phyloP scores from a whole-genome alignment of 2,113 vertebrate species.

The Heterocephalus glaber region DNA sequence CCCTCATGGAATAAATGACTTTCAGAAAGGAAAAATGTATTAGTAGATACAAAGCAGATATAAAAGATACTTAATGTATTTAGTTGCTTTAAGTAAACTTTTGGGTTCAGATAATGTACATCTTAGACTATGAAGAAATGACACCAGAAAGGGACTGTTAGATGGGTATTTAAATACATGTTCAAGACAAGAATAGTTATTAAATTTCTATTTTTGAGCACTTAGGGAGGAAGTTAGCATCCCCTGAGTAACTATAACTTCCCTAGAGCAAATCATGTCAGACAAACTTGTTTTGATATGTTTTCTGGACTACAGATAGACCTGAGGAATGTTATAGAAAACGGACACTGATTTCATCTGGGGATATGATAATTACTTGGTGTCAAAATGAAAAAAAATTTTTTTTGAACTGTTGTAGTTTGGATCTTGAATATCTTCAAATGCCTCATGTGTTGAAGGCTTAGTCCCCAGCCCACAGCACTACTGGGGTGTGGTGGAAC shows the following conservation, averaged over 20 bases:
- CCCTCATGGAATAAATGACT: background rate
- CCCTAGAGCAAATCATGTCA: slow-evolving; percentile 14
- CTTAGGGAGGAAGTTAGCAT: background rate
- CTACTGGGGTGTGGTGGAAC: background rate
- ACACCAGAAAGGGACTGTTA: background rate
- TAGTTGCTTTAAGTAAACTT: slow-evolving; percentile 29
- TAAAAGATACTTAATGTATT: background rate
- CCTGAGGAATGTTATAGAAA: background rate
- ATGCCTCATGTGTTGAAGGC: background rate
- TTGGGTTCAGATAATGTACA: slow-evolving; percentile 8
- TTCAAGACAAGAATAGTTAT: background rate
- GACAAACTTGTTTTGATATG: background rate
- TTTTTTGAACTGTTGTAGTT: background rate
- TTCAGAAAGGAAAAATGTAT: slow-evolving; percentile 3
- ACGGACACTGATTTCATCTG: background rate
- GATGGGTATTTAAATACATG: slow-evolving; percentile 21
- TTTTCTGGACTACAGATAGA: slow-evolving; percentile 36
- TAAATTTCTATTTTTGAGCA: slow-evolving; percentile 12
- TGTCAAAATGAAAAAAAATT: background rate
- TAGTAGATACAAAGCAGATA: background rate
- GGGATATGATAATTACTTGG: background rate
- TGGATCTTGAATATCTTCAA: background rate
- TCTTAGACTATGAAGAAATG: background rate
- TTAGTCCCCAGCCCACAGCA: background rate
- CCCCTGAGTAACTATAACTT: slow-evolving; percentile 29